Base-by-base conservation (phyloP, 2,888 invertebrate genomes). In the Spodoptera exigua region DNA sequence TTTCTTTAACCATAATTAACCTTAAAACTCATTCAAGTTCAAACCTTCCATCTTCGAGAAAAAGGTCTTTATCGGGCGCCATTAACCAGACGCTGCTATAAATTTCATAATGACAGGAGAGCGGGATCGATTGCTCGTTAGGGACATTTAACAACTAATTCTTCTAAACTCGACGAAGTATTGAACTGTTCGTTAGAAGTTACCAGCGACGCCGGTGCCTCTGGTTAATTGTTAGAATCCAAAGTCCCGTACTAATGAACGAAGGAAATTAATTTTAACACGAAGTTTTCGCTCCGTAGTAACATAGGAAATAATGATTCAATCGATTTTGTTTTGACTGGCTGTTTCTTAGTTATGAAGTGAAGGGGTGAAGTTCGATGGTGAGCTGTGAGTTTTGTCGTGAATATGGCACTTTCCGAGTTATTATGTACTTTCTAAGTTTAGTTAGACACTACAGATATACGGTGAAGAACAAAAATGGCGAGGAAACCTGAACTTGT, bases 251-350 rank as follows among this genome's bases (percentile, higher is more conserved):
- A 54, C 78, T 78, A 82, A 82, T 79, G 72, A 82, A 74, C 55
- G 71, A 49, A 46, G 68, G 70, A 72, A 81, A 79, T 81, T 77
- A 78, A 79, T 80, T 81, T 77, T 58, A 77, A 72, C 79, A 76
- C 46, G 0, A 14, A 56, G 44, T 70, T 70, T 41, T 17, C 43
- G 53, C 55, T 55, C 18, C n/a, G n/a, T n/a, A n/a, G n/a, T 61
- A 70, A 55, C 55, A 49, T 51, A 63, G 3, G 51, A 52, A 63
- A 63, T 70, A 67, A 67, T 70, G 27, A 34, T 51, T 63, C 36
- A 39, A 48, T 70, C 18, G 40, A 44, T 40, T 7, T 18, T 35
- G 12, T 27, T 27, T 27, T 27, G 27, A 7, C 27, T 27, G 27
- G 27, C 1, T 27, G 7, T 1, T 27, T 27, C 7, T 27, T 27